phyloP scores from a whole-genome alignment of 2,113 vertebrate genomes.

The Cathartes aura region DNA sequence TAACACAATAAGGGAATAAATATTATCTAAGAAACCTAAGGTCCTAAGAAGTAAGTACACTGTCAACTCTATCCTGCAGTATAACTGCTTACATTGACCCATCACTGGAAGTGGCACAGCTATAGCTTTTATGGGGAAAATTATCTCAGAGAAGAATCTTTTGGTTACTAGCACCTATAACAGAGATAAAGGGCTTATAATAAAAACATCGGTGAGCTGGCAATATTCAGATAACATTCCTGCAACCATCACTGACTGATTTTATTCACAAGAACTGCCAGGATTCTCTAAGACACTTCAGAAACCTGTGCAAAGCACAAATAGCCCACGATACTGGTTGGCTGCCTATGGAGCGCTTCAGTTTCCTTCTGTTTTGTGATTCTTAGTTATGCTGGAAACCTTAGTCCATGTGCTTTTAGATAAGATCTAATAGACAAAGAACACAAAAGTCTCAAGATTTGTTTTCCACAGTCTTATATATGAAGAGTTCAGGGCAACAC shows the following conservation, averaged over 20 bases:
- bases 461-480: background rate
- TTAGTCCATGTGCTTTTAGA: background rate
- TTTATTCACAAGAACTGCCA: background rate
- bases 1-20: background rate
- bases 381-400: background rate
- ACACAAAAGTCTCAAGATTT: background rate
- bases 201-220: background rate
- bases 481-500: background rate
- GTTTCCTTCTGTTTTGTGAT: background rate
- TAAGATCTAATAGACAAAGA: background rate
- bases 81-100: background rate
- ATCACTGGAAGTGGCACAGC: background rate
- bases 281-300: background rate
- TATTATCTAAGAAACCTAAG: background rate
- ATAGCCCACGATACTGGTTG: background rate
- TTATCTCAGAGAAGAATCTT: background rate
- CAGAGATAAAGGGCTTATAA: background rate
- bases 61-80: background rate
- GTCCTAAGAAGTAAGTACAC: no score
- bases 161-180: background rate
- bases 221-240: background rate
- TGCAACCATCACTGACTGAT: background rate
- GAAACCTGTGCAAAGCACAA: background rate
- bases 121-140: background rate
- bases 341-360: background rate